phyloP scores from a whole-genome alignment of 2,113 vertebrate genomes.

The Megaceryle maxima region DNA sequence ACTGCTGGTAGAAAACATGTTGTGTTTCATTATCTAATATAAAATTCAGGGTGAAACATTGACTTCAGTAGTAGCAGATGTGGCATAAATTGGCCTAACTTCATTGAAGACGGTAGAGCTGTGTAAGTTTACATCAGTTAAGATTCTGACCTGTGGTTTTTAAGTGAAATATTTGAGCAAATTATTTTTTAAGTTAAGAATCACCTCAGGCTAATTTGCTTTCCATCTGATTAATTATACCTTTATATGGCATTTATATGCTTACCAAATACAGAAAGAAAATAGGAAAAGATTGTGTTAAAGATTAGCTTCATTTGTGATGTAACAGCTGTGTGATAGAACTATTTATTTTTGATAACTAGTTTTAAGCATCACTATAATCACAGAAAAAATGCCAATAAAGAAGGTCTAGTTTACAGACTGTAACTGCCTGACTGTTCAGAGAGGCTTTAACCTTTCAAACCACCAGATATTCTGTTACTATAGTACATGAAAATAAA shows the following conservation, averaged over 20 bases:
- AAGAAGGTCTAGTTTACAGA: neutral
- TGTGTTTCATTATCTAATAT: neutral
- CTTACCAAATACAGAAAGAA: neutral
- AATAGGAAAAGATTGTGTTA: neutral
- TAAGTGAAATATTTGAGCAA: slow-evolving; percentile 9
- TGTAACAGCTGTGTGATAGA: neutral
- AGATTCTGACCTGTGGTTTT: neutral
- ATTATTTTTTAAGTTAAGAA: neutral
- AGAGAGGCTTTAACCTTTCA: neutral
- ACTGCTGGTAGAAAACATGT: neutral
- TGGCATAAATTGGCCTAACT: neutral
- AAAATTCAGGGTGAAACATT: neutral
- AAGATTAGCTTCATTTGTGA: neutral
- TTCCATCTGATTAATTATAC: neutral
- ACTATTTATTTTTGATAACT: neutral
- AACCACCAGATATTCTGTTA: neutral
- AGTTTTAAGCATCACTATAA: neutral
- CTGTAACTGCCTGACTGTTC: neutral
- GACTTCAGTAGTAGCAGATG: slow-evolving; percentile 9
- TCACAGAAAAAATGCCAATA: neutral
- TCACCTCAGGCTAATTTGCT: neutral
- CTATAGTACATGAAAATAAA: neutral
- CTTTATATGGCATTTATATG: neutral
- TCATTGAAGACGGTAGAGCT: neutral
- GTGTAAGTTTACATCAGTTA: neutral